Evolutionary conservation across 35 echinoderm and acorn worm species (phyloP), one percentile per base, ranked within the genome.

Genomic region (Hemicentrotus pulcherrimus): DNA sequence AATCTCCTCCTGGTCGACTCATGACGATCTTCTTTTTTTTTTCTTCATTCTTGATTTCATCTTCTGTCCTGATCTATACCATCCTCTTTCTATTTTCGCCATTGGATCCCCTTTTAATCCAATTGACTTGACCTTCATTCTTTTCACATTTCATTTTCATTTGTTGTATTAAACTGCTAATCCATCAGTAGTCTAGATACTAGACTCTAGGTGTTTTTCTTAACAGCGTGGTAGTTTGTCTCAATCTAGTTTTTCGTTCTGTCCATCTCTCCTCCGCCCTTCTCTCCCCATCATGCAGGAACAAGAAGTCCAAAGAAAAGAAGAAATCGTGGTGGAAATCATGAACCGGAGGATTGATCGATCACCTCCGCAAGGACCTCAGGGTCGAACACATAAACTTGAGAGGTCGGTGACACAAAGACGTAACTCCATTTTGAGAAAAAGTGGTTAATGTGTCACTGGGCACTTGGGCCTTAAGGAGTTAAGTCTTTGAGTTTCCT

Each of bases 251-350:
- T n/a, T 78, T 4, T 78, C 65, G 65, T 78, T 78, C 65, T 78
- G 65, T 78, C 65, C 65, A 78, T 78, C 22, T 78, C 65, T 78
- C 65, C 65, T 78, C 65, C 22, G 19, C 65, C 65, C 65, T 78
- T 78, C 65, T 78, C 65, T 8, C 19, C 19, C 65, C 22, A n/a
- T 78, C 65, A 78, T 28, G 0, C 19, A 78, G 65, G 65, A 78
- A 78, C 65, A 78, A 78, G 65, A 78, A 78, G 65, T 28, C 65
- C 19, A 78, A 78, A 78, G 65, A 78, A 78, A 78, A 78, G 65
- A 78, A 78, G 65, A 78, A 78, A 78, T 78, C 65, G 6, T 78
- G 65, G 65, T 78, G 65, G 65, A 78, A 78, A 78, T n/a, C 65
- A 28, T 78, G 16, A 55, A 55, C 50, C 50, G 9, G 50, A 28